Evolutionary conservation across 2,113 vertebrate species (phyloP).

Genomic region (Poeciliopsis occidentalis): DNA sequence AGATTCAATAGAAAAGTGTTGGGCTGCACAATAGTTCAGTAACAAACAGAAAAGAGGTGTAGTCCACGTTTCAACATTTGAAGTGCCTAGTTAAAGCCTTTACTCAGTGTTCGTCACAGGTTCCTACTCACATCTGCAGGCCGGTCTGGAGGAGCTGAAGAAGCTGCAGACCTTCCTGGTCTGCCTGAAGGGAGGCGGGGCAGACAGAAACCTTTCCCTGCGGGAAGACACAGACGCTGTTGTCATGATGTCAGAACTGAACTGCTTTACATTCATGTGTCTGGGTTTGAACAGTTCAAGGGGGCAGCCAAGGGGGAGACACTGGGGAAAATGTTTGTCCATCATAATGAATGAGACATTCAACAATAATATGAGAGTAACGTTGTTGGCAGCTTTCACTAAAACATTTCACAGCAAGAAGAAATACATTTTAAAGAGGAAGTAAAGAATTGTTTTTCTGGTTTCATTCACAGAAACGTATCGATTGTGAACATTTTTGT

Average conservation of each 20-base stretch:
- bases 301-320: too few relatives aligned
- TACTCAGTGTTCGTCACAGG: neutral
- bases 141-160: slow-evolving; percentile 84
- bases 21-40: neutral
- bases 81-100: neutral
- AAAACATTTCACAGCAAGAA: too few relatives aligned
- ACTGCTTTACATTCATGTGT: too few relatives aligned
- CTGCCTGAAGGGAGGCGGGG: slow-evolving; percentile 88
- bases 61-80: too few relatives aligned
- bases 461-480: neutral
- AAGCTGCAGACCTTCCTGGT: slow-evolving; percentile 89
- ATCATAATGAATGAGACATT: too few relatives aligned
- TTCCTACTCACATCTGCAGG: slow-evolving; percentile 84
- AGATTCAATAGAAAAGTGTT: accelerated
- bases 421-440: too few relatives aligned
- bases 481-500: neutral
- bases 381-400: too few relatives aligned
- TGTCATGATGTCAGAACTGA: too few relatives aligned
- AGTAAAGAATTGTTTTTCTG: neutral
- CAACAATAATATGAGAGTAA: too few relatives aligned
- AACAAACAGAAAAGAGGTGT: neutral
- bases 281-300: too few relatives aligned
- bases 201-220: slow-evolving; percentile 86
- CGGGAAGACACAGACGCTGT: neutral
- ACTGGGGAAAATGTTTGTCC: too few relatives aligned